Percentiles rank a stretch among this genome's conserved stretches.
phyloP scores from a whole-genome alignment of 1,140 invertebrate species.

The Habropoda laboriosa region DNA sequence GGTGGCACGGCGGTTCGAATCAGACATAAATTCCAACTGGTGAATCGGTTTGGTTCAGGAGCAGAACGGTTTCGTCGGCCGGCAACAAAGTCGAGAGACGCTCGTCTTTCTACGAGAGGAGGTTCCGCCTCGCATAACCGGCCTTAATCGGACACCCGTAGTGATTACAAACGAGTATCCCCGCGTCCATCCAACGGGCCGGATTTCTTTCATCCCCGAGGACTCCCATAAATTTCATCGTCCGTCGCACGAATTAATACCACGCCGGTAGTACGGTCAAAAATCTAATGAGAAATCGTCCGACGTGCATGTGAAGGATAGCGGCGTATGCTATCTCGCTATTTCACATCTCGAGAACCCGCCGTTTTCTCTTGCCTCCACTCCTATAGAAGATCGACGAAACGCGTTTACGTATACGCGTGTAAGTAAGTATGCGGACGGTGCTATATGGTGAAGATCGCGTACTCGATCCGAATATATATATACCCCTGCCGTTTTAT shows the following conservation, averaged over 20 bases:
- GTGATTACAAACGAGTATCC: slow-evolving; percentile 55
- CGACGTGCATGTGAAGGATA: slow-evolving; percentile 56
- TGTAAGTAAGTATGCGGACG: no score
- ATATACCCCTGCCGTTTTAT: slow-evolving; percentile 40
- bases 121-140: slow-evolving; percentile 39
- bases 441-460: background rate
- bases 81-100: background rate
- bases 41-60: background rate
- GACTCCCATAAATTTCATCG: slow-evolving; percentile 47
- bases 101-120: slow-evolving; percentile 11
- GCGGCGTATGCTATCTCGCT: slow-evolving; percentile 38
- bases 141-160: slow-evolving; percentile 58
- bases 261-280: slow-evolving; percentile 34
- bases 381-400: background rate
- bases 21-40: slow-evolving; percentile 8
- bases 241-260: slow-evolving; percentile 56
- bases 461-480: background rate
- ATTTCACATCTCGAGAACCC: slow-evolving; percentile 21
- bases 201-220: slow-evolving; percentile 49
- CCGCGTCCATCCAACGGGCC: slow-evolving; percentile 31
- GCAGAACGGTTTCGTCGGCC: background rate
- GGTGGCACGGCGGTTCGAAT: background rate
- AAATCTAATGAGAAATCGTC: slow-evolving; percentile 68
- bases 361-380: background rate
- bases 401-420: background rate